These are phyloP conservation scores for Orthonychiurus folsomi DNA, from an alignment of 2,888 invertebrate species.

Conservation along the genomic window DNA sequence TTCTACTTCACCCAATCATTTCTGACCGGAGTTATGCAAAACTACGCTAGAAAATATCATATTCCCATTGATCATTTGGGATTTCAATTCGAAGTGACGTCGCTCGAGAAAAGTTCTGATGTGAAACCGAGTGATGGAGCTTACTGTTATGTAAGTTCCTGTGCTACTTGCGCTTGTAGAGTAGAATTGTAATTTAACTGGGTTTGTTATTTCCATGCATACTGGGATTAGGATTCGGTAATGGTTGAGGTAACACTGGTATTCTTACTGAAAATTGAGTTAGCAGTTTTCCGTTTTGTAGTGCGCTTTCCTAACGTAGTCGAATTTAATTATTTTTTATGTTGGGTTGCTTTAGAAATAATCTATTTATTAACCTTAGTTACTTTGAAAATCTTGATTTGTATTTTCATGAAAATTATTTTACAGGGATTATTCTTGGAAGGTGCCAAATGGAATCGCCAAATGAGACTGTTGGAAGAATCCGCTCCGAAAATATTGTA, in stretches of 20 bases:
- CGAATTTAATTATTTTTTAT: too few relatives aligned
- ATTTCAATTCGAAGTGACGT: slow-evolving; percentile 68
- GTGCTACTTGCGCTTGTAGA: neutral
- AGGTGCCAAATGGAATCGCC: slow-evolving; percentile 62
- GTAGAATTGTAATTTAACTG: neutral
- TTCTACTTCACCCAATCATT: slow-evolving; percentile 95
- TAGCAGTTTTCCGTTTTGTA: too few relatives aligned
- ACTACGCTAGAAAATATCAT: slow-evolving; percentile 79
- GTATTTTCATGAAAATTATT: neutral
- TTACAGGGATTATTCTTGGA: slow-evolving; percentile 36
- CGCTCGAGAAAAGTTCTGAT: slow-evolving; percentile 64
- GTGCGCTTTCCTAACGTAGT: too few relatives aligned
- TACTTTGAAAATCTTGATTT: slow-evolving; percentile 5
- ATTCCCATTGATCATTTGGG: slow-evolving; percentile 81
- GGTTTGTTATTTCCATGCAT: neutral
- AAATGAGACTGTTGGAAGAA: slow-evolving; percentile 45
- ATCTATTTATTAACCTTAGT: neutral
- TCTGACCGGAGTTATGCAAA: slow-evolving; percentile 84
- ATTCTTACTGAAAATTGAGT: neutral
- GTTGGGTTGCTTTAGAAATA: neutral
- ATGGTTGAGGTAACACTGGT: neutral
- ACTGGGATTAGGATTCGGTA: neutral
- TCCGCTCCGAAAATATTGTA: slow-evolving; percentile 6
- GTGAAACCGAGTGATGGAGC: slow-evolving; percentile 44
- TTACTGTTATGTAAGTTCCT: slow-evolving; percentile 14